phyloP scores from a whole-genome alignment of 2,888 invertebrate species.

The Nemoura dubitans region DNA sequence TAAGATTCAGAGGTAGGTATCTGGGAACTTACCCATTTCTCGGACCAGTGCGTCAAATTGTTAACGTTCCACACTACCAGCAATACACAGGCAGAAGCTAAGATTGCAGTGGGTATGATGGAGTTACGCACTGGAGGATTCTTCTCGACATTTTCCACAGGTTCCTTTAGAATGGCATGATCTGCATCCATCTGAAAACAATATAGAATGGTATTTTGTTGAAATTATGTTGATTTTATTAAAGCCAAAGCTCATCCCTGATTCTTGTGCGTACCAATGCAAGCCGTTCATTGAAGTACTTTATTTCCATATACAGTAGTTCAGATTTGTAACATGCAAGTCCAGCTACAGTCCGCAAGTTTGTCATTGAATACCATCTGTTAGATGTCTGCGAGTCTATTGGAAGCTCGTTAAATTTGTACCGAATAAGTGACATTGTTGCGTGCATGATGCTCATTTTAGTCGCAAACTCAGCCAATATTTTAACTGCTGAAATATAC shows the following conservation, averaged over 20 bases:
- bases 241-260: not conserved
- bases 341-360: not conserved
- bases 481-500: slow-evolving; percentile 20
- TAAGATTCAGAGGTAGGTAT: too few relatives aligned
- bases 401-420: slow-evolving; percentile 25
- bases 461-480: slow-evolving; percentile 23
- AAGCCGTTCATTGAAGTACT: slow-evolving; percentile 8
- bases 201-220: too few relatives aligned
- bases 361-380: not conserved
- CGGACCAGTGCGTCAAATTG: not conserved
- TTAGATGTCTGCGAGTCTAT: not conserved
- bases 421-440: slow-evolving; percentile 36
- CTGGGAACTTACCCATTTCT: slow-evolving; percentile 2
- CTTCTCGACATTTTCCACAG: not conserved
- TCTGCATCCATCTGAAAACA: not conserved
- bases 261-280: slow-evolving; percentile 8
- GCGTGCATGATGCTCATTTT: slow-evolving; percentile 30
- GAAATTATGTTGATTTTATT: too few relatives aligned
- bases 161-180: not conserved
- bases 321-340: slow-evolving; percentile 29
- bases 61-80: slow-evolving; percentile 28
- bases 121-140: not conserved
- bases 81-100: slow-evolving; percentile 34
- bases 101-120: not conserved
- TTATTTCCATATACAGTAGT: slow-evolving; percentile 26